Evolutionary conservation across 2,113 vertebrate species (phyloP).

Genomic region (Carlito syrichta): DNA sequence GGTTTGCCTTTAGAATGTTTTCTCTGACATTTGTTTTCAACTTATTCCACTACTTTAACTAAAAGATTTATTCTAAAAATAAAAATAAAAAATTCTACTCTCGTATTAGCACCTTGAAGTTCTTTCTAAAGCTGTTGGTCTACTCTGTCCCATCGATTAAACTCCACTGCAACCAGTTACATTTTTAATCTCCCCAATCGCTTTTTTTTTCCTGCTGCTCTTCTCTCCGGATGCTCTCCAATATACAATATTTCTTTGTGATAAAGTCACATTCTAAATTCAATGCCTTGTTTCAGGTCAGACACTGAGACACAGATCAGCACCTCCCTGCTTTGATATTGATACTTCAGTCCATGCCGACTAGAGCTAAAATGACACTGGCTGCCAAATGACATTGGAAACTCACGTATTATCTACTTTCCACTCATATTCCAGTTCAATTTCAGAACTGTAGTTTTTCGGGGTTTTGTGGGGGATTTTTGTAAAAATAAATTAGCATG

Average conservation of each 20-base stretch:
- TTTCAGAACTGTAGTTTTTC: constrained; percentile 11
- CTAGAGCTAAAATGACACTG: constrained; percentile 51
- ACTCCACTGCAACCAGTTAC: neutral
- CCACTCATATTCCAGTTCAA: neutral
- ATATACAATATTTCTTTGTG: constrained; percentile 35
- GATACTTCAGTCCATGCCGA: constrained; percentile 41
- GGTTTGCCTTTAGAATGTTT: neutral
- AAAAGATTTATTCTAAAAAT: neutral
- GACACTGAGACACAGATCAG: constrained; percentile 52
- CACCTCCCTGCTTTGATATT: constrained; percentile 48
- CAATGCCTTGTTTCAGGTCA: constrained; percentile 45
- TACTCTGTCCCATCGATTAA: neutral
- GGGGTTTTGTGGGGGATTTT: neutral
- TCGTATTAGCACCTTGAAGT: neutral
- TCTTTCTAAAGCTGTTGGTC: neutral
- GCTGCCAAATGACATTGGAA: constrained; percentile 31
- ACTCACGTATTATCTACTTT: constrained; percentile 11
- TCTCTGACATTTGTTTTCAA: neutral
- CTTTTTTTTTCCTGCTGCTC: neutral
- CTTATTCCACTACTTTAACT: neutral
- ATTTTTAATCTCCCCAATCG: constrained; percentile 18
- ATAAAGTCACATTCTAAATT: constrained; percentile 54
- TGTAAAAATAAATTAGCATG: neutral
- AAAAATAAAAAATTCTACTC: neutral
- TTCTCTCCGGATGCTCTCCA: neutral